phyloP scores from a whole-genome alignment of 1,140 invertebrate species.

The Oedothorax gibbosus region DNA sequence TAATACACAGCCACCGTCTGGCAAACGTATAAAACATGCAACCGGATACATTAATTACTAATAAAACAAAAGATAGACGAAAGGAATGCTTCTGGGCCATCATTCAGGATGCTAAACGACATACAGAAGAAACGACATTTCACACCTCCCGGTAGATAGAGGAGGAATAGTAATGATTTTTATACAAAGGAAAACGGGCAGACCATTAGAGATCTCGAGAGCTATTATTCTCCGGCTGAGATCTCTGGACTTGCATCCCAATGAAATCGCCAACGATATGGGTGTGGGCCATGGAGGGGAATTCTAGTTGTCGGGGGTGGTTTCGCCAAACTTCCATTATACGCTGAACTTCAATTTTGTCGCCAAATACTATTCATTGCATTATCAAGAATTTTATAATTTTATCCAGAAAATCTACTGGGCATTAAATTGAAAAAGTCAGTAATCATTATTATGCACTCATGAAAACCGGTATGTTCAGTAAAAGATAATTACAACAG shows the following conservation, averaged over 20 bases:
- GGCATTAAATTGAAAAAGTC: no score
- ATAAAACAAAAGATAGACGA: neutral
- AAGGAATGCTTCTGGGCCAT: neutral
- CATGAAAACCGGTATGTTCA: no score
- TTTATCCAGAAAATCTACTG: no score
- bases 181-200: constrained; percentile 14
- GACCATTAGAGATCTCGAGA: constrained; percentile 20
- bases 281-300: constrained; percentile 10
- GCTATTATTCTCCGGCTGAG: neutral
- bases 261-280: constrained; percentile 21
- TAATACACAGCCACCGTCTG: no score
- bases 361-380: no score
- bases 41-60: constrained; percentile 31
- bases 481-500: no score
- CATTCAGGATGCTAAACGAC: constrained; percentile 20
- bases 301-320: no score
- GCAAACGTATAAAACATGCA: neutral
- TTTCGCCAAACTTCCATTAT: no score
- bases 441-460: no score
- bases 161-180: constrained; percentile 18
- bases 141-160: constrained; percentile 16
- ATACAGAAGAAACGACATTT: constrained; percentile 25
- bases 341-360: no score
- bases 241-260: constrained; percentile 35
- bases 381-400: no score